phyloP scores from a whole-genome alignment of 2,113 vertebrate genomes.

The Felis chaus region DNA sequence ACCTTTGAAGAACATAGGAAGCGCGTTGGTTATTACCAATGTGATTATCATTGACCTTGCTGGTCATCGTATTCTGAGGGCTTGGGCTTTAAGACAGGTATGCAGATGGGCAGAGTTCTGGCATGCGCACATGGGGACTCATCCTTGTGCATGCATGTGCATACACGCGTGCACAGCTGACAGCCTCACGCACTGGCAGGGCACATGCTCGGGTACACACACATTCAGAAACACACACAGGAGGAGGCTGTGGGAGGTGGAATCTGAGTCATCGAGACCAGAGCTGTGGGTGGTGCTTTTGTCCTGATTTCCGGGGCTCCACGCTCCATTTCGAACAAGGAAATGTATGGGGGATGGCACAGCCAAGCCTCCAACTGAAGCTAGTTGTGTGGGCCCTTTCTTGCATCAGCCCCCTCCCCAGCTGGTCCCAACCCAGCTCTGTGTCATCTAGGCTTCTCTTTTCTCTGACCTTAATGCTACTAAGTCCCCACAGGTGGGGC shows the following conservation, averaged over 20 bases:
- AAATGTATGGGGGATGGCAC: constrained; percentile 41
- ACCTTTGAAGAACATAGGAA: not conserved
- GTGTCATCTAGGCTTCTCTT: not conserved
- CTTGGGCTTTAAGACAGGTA: not conserved
- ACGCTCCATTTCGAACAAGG: constrained; percentile 62
- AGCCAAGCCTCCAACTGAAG: not conserved
- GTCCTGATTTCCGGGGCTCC: constrained; percentile 78
- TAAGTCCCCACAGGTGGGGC: not conserved
- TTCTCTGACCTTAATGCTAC: not conserved
- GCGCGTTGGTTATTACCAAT: fast-evolving
- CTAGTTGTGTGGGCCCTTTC: not conserved
- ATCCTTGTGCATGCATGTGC: not conserved
- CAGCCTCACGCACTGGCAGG: constrained; percentile 37
- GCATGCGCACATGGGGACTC: not conserved
- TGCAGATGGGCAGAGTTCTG: not conserved
- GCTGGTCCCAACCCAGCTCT: not conserved
- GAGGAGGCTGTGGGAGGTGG: constrained; percentile 78
- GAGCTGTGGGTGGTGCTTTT: constrained; percentile 80
- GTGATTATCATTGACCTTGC: not conserved
- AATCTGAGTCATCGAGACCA: constrained; percentile 79
- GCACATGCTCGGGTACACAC: constrained; percentile 54
- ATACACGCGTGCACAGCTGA: constrained; percentile 30
- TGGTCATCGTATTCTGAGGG: not conserved
- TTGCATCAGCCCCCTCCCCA: not conserved
- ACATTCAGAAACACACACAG: constrained; percentile 71